phyloP scores from a whole-genome alignment of 2,797 vertebrate species.

The Chelon auratus region DNA sequence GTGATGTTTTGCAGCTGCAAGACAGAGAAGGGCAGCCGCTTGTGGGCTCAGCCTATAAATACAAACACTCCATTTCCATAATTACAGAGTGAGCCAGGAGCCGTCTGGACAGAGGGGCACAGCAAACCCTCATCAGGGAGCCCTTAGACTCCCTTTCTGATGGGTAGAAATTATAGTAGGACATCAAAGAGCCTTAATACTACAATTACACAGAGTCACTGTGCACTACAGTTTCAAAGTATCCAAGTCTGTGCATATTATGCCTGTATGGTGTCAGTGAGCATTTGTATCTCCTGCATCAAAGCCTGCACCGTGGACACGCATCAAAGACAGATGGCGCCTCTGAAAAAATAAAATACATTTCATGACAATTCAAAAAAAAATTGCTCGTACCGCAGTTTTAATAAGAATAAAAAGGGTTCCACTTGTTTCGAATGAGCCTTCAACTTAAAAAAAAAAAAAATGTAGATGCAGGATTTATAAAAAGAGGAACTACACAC shows the following conservation, averaged over 20 bases:
- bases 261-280: slow-evolving; percentile 70
- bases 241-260: slow-evolving; percentile 54
- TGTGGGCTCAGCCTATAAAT: slow-evolving; percentile 95
- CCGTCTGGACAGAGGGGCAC: slow-evolving; percentile 86
- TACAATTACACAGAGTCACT: slow-evolving; percentile 80
- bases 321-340: slow-evolving; percentile 60
- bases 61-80: slow-evolving; percentile 95
- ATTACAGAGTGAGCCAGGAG: slow-evolving; percentile 91
- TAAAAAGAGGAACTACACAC: slow-evolving; percentile 75
- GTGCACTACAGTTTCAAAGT: slow-evolving; percentile 75
- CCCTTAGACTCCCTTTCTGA: slow-evolving; percentile 81
- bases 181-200: slow-evolving; percentile 85
- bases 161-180: slow-evolving; percentile 81
- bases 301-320: slow-evolving; percentile 51
- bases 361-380: slow-evolving; percentile 10
- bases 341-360: slow-evolving; percentile 26
- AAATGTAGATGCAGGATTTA: not conserved
- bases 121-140: slow-evolving; percentile 82
- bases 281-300: slow-evolving; percentile 66
- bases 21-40: slow-evolving; percentile 86
- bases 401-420: not conserved
- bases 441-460: not conserved
- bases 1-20: slow-evolving; percentile 92
- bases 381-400: slow-evolving; percentile 6
- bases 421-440: not conserved